Evolutionary conservation across 1,140 invertebrate species (phyloP), one percentile per base, ranked within the genome.

Genomic region (Eupristina koningsbergeri): DNA sequence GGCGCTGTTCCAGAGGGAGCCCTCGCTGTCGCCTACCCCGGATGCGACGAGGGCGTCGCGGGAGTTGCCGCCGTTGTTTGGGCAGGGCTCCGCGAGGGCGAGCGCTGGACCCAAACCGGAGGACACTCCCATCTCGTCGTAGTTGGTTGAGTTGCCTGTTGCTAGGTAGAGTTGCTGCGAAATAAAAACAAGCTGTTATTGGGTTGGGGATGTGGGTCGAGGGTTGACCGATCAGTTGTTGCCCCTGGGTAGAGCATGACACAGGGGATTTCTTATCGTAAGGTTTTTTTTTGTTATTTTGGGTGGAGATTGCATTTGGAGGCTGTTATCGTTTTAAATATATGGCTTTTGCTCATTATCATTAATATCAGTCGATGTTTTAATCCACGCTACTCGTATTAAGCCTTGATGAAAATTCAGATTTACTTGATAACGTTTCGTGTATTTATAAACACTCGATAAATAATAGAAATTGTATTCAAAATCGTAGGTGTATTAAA

Each of bases 161-260:
- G 95, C 94, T 89, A 96, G 91, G 90, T 96, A 96, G 39, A 96
- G 89, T 95, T 96, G 96, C 95, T 96, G 91, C 5, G 93, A 85
- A 36, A 3, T 9, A 71, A 17, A 7, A 13, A 5, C 39, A 41
- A n/a, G 19, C 22, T 73, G 19, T 58, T 58, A 58, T 58, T 26
- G 5, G 22, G 26, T 19, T 26, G 53, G 22, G 26, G 53, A 5
- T 58, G 22, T 58, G 3, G 22, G 5, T 58, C 22, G 22, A 9
- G 53, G 53, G 1, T 58, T 58, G 26, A n/a, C n/a, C n/a, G n/a
- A n/a, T n/a, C n/a, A n/a, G n/a, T n/a, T 58, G 53, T 5, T 6
- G 19, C 9, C 22, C 26, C 22, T 22, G 53, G 7, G 19, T 58
- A 2, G 19, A 58, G 53, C 13, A 58, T 9, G 5, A 22, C 53